phyloP scores from a whole-genome alignment of 2,888 invertebrate species.

The Cheilosia impressa region DNA sequence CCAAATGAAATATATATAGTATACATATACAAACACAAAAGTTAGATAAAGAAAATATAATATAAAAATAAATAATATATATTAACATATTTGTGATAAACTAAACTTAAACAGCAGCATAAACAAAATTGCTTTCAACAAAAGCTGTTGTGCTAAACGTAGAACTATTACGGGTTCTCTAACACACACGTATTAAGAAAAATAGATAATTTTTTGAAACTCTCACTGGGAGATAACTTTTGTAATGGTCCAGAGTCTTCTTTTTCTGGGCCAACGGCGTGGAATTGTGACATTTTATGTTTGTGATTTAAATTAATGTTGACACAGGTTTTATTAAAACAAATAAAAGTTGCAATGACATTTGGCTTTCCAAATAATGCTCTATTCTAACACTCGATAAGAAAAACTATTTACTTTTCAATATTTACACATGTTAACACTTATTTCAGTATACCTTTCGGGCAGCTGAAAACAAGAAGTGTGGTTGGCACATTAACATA shows the following conservation, averaged over 20 bases:
- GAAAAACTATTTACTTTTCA: neutral
- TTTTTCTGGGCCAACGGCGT: slow-evolving; percentile 58
- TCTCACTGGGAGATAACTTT: slow-evolving; percentile 37
- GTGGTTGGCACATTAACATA: no score
- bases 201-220: slow-evolving; percentile 39
- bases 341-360: slow-evolving; percentile 9
- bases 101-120: slow-evolving; percentile 50
- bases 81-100: slow-evolving; percentile 74
- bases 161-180: slow-evolving; percentile 12
- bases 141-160: slow-evolving; percentile 42
- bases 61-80: slow-evolving; percentile 31
- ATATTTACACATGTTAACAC: no score
- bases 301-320: slow-evolving; percentile 42
- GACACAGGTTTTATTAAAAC: slow-evolving; percentile 23
- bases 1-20: slow-evolving; percentile 45
- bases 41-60: slow-evolving; percentile 65
- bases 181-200: slow-evolving; percentile 35
- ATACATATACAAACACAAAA: slow-evolving; percentile 65
- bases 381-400: neutral
- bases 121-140: slow-evolving; percentile 37
- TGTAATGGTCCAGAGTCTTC: slow-evolving; percentile 41
- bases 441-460: no score
- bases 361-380: neutral
- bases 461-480: no score
- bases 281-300: slow-evolving; percentile 48